Conservation (phyloP, 2,888 invertebrate species). For the Maniola hyperantus region DNA sequence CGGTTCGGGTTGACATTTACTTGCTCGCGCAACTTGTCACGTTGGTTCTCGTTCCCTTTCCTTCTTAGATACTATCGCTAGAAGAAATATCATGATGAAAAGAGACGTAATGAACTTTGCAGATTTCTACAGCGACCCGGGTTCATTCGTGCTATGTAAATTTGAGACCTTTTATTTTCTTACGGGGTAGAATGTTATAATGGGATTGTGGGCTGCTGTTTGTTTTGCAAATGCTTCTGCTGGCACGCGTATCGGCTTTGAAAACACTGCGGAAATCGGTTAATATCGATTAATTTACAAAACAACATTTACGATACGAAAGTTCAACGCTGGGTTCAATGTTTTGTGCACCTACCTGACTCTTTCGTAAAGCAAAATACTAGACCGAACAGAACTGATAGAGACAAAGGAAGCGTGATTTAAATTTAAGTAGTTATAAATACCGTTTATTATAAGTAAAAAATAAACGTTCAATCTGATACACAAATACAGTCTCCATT, state of each 20-base stretch:
- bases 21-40: constrained; percentile 57
- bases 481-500: constrained; percentile 73
- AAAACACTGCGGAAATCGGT: constrained; percentile 51
- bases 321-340: background rate
- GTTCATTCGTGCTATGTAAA: constrained; percentile 69
- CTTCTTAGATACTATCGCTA: constrained; percentile 43
- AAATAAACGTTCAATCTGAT: constrained; percentile 55
- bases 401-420: background rate
- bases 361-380: background rate
- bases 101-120: constrained; percentile 57
- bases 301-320: constrained; percentile 30
- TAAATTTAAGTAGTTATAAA: background rate
- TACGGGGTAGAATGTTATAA: constrained; percentile 61
- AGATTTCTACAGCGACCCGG: constrained; percentile 51
- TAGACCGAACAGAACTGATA: background rate
- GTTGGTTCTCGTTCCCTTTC: constrained; percentile 55
- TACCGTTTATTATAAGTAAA: constrained; percentile 9
- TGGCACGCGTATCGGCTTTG: constrained; percentile 55
- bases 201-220: constrained; percentile 59
- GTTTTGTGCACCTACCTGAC: background rate
- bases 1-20: constrained; percentile 69
- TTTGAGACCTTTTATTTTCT: constrained; percentile 69
- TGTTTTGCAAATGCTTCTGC: constrained; percentile 58
- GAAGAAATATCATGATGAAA: constrained; percentile 50
- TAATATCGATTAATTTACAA: constrained; percentile 62